phyloP scores from a whole-genome alignment of 2,888 invertebrate genomes.

The Drosophila stalkeri region DNA sequence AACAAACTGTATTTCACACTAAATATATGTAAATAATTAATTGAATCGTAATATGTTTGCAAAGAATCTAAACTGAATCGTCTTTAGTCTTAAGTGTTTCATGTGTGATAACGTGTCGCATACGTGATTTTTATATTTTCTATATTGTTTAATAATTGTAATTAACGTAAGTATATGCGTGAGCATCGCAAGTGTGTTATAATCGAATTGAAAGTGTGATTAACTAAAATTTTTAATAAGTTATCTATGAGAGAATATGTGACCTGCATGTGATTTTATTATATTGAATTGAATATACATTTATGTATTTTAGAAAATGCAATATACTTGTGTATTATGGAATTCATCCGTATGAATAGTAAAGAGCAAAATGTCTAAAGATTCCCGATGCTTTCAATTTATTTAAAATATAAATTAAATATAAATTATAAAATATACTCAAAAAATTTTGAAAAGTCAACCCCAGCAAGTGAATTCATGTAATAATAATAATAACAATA shows the following conservation, averaged over 20 bases:
- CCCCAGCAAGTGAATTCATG: too few relatives aligned
- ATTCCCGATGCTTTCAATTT: too few relatives aligned
- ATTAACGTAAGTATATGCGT: not conserved
- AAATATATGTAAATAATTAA: not conserved
- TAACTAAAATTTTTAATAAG: not conserved
- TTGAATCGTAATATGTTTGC: not conserved
- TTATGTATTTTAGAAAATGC: too few relatives aligned
- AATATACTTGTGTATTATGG: too few relatives aligned
- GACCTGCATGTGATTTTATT: not conserved
- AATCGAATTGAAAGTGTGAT: not conserved
- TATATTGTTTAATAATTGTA: not conserved
- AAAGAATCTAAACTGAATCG: not conserved
- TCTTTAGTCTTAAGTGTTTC: too few relatives aligned
- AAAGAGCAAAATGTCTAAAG: too few relatives aligned
- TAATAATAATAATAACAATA: too few relatives aligned
- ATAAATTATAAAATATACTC: too few relatives aligned
- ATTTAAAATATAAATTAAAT: too few relatives aligned
- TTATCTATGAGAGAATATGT: not conserved
- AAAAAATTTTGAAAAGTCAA: too few relatives aligned
- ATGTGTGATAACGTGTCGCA: not conserved
- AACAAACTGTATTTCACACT: slow-evolving; percentile 3
- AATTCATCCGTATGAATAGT: too few relatives aligned
- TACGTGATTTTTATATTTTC: not conserved
- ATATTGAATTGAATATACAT: not conserved
- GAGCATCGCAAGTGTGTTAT: not conserved